Base-by-base conservation (phyloP, 2,888 invertebrate genomes). In the Drosophila infuscata region DNA sequence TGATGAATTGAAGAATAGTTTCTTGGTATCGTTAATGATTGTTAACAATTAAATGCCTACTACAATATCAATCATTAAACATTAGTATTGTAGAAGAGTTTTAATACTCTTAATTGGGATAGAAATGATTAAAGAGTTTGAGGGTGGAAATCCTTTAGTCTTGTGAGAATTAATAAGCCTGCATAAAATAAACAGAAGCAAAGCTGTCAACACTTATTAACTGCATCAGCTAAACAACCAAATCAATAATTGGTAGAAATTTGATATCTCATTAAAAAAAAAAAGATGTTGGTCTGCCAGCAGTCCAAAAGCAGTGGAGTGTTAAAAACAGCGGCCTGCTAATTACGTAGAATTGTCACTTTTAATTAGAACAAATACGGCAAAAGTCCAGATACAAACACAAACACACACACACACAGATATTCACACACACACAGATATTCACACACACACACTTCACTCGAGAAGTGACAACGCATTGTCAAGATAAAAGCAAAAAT, bases 301-400 rank as follows among this genome's bases (percentile, higher is more conserved):
- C 25, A 25, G 25, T 25, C 49, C 41, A 35, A 71, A 78, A 70
- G 61, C 81, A 88, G 59, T 88, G 56, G 61, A 76, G 78, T 80
- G 90, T 87, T 82, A 88, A 85, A 78, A 82, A 77, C 69, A 77
- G 72, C 78, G 63, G 73, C 68, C 79, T 76, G 80, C 82, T 91
- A 85, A 91, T 92, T 92, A 91, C 80, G 82, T 73, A 74, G 92
- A 88, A 89, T 89, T 91, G 91, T 91, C 92, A 84, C 68, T 82
- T 83, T 83, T 88, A 89, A 91, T 91, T 92, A 91, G 87, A 92
- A 81, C 75, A 77, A 79, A 82, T 77, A 66, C 63, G 70, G 60
- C 59, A 76, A 80, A 36, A 65, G 59, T 65, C 33, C 38, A 60
- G 59, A 69, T 54, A 65, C 32, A 57, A 36, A 52, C 30, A 17